Conservation (phyloP, 2,888 invertebrate species). For the Graphium colonna region DNA sequence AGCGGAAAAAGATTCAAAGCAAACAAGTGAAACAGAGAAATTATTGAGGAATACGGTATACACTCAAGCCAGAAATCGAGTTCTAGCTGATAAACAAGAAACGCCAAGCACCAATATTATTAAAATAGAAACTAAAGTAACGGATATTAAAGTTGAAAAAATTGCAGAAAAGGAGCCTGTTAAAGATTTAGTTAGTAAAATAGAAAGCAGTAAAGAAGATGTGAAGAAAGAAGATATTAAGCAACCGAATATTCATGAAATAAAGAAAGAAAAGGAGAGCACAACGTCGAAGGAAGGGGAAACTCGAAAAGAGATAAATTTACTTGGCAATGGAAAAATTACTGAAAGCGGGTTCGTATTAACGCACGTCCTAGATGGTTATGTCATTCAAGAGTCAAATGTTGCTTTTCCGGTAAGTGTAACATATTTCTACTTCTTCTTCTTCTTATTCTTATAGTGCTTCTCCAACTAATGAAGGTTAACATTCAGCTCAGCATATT, state of each 20-base stretch:
- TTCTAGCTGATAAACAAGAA: constrained; percentile 49
- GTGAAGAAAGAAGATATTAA: constrained; percentile 22
- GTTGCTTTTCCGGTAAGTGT: constrained; percentile 65
- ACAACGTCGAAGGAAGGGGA: constrained; percentile 30
- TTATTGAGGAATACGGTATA: constrained; percentile 65
- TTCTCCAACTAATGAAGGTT: too few species aligned
- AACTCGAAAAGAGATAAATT: constrained; percentile 26
- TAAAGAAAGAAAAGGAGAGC: constrained; percentile 32
- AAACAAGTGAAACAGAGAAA: constrained; percentile 47
- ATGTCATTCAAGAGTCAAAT: constrained; percentile 71
- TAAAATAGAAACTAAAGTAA: constrained; percentile 20
- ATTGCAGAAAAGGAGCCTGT: constrained; percentile 17
- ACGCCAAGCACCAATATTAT: constrained; percentile 21
- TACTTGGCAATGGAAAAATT: constrained; percentile 18
- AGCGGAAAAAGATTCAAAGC: constrained; percentile 23
- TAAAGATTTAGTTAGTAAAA: constrained; percentile 9
- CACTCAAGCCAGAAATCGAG: constrained; percentile 62
- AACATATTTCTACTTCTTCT: not conserved
- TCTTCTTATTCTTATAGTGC: too few species aligned
- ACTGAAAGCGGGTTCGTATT: constrained; percentile 44
- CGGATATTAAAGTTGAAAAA: constrained; percentile 16
- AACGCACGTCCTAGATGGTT: constrained; percentile 69
- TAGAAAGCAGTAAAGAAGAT: constrained; percentile 24
- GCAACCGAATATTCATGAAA: constrained; percentile 25
- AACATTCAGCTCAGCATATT: too few species aligned